These are phyloP conservation scores for Heliconius charithonia DNA, from an alignment of 2,888 invertebrate species.

Conservation along the genomic window DNA sequence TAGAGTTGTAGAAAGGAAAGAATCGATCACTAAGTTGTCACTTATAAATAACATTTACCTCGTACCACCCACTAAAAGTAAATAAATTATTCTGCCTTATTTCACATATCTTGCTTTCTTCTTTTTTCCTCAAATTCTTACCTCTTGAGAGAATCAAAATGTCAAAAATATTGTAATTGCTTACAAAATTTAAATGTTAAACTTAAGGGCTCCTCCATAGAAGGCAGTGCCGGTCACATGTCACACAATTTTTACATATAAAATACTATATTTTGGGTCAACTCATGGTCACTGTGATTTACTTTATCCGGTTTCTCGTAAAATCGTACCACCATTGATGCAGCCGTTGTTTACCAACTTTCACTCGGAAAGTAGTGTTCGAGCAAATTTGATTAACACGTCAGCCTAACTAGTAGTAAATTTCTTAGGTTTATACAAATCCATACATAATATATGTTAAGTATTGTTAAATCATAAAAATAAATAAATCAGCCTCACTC, in stretches of 20 bases:
- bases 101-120: too few relatives aligned
- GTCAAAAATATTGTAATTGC: too few relatives aligned
- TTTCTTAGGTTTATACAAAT: neutral
- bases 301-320: conserved; percentile 28
- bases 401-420: neutral
- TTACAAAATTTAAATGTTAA: too few relatives aligned
- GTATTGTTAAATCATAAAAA: neutral
- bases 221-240: neutral
- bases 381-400: conserved; percentile 47
- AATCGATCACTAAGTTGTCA: too few relatives aligned
- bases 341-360: conserved; percentile 48
- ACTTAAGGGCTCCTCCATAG: neutral
- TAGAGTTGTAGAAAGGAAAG: too few relatives aligned
- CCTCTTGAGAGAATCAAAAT: too few relatives aligned
- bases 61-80: too few relatives aligned
- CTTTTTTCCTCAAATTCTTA: too few relatives aligned
- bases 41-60: too few relatives aligned
- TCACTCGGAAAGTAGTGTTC: conserved; percentile 54
- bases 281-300: conserved; percentile 8
- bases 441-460: neutral
- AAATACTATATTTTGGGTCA: conserved; percentile 10
- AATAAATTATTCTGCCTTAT: too few relatives aligned
- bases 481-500: too few relatives aligned
- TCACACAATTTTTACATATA: neutral
- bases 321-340: conserved; percentile 22